phyloP scores from a whole-genome alignment of 2,113 vertebrate genomes.

The Irena cyanogastra region DNA sequence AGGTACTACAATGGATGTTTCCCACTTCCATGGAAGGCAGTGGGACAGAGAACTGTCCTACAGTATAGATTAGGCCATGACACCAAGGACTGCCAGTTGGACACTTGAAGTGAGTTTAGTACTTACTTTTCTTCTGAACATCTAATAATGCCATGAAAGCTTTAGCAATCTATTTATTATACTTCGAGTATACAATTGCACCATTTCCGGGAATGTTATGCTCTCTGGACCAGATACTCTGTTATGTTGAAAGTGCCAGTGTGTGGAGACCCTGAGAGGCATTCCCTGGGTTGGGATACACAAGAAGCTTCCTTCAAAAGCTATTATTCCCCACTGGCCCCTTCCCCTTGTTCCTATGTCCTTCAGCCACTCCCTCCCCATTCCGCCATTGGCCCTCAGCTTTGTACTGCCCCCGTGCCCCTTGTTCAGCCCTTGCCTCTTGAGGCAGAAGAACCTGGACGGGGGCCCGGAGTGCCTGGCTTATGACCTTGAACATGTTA shows the following conservation, averaged over 20 bases:
- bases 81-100: background rate
- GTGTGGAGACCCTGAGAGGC: too few species aligned
- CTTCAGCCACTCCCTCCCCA: too few species aligned
- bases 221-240: constrained; percentile 4
- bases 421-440: too few species aligned
- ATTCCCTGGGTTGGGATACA: too few species aligned
- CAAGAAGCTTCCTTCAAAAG: too few species aligned
- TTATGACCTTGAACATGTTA: too few species aligned
- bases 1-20: background rate
- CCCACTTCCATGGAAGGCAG: background rate
- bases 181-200: constrained; percentile 23
- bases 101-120: background rate
- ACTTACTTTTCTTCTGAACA: background rate
- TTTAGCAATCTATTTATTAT: background rate
- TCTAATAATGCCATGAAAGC: background rate
- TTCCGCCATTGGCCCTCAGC: too few species aligned
- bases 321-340: too few species aligned
- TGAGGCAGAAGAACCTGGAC: too few species aligned
- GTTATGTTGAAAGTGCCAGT: background rate
- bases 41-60: background rate
- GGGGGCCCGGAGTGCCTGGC: too few species aligned
- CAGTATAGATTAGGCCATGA: background rate
- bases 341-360: too few species aligned
- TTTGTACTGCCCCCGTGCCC: too few species aligned
- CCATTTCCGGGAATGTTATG: constrained; percentile 34